Percentiles rank a stretch among this genome's conserved stretches.
phyloP scores from a whole-genome alignment of 2,113 vertebrate species.

The Alethe castanea region DNA sequence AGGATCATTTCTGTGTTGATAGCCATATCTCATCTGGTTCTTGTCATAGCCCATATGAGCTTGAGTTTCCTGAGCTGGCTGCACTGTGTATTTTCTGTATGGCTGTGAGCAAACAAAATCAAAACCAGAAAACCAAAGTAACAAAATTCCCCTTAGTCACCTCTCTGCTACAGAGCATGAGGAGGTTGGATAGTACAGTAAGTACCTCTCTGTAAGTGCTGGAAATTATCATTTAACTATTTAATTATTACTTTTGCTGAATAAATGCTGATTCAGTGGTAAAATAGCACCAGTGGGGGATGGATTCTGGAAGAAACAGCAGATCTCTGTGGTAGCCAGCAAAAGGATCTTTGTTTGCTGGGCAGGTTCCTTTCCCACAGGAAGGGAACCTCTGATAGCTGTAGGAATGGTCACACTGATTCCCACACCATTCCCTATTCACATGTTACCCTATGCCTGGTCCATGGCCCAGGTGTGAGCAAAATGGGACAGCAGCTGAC shows the following conservation, averaged over 20 bases:
- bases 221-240: background rate
- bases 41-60: background rate
- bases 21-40: background rate
- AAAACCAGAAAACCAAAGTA: background rate
- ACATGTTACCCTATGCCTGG: accelerated
- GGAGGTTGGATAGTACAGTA: background rate
- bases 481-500: background rate
- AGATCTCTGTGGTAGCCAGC: background rate
- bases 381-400: background rate
- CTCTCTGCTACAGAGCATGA: background rate
- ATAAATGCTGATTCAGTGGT: background rate
- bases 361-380: background rate
- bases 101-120: background rate
- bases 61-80: background rate
- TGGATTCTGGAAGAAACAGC: background rate
- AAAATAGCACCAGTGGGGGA: background rate
- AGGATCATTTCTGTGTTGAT: background rate
- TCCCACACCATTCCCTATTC: accelerated
- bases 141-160: background rate
- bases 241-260: background rate
- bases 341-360: background rate
- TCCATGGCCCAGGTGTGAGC: background rate
- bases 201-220: background rate
- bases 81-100: background rate
- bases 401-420: background rate